A percentile compares a stretch with the other conserved stretches of the same genome.
phyloP scores from a whole-genome alignment of 2,888 invertebrate species.

The Troides helena region DNA sequence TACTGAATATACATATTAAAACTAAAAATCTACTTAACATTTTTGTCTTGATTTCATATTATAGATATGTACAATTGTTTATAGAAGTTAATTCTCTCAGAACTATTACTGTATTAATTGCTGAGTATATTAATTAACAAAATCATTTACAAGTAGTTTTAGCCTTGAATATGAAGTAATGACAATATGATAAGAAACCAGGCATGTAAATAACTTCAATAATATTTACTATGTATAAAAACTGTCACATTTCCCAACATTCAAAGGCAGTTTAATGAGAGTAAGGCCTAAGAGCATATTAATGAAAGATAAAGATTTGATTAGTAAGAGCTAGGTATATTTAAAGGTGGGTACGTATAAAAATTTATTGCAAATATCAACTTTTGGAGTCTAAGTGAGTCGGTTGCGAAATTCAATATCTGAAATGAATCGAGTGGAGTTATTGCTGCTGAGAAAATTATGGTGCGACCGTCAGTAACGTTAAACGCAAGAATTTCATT shows the following conservation, averaged over 20 bases:
- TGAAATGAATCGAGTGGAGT: constrained; percentile 62
- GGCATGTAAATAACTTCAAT: too few species aligned
- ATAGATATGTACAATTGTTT: too few species aligned
- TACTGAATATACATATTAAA: constrained; percentile 50
- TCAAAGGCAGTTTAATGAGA: too few species aligned
- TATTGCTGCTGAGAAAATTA: constrained; percentile 60
- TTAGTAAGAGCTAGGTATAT: constrained; percentile 48
- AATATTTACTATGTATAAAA: too few species aligned
- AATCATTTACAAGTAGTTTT: too few species aligned
- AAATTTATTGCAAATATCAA: constrained; percentile 70
- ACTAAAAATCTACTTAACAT: constrained; percentile 28
- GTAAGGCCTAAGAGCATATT: background rate
- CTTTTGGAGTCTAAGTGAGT: constrained; percentile 42
- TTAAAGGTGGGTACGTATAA: constrained; percentile 51
- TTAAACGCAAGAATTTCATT: constrained; percentile 38
- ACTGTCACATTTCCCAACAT: too few species aligned
- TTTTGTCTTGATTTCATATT: too few species aligned
- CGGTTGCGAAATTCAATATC: constrained; percentile 61
- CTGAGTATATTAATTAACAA: too few species aligned
- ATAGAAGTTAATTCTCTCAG: too few species aligned
- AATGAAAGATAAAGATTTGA: constrained; percentile 38
- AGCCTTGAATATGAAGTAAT: too few species aligned
- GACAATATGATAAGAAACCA: too few species aligned
- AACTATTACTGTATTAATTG: too few species aligned
- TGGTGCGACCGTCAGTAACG: constrained; percentile 47